phyloP scores from a whole-genome alignment of 2,888 invertebrate species.

The Acronicta alni region DNA sequence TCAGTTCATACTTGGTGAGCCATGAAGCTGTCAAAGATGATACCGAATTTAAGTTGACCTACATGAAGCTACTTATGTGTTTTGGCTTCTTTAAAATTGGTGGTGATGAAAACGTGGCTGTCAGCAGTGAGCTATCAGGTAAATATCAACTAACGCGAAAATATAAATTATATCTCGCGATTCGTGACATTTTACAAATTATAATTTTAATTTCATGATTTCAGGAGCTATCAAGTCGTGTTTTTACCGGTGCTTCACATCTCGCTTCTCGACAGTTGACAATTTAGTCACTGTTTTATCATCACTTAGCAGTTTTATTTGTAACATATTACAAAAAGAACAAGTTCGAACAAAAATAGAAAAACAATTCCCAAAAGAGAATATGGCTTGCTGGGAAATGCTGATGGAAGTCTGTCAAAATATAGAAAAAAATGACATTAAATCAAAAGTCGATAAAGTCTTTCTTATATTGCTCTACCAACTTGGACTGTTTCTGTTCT shows the following conservation, averaged over 20 bases:
- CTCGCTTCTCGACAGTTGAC: slow-evolving; percentile 91
- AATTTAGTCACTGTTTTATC: slow-evolving; percentile 90
- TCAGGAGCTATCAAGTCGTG: slow-evolving; percentile 91
- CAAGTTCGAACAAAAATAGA: slow-evolving; percentile 86
- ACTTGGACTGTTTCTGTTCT: slow-evolving; percentile 92
- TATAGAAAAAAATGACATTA: slow-evolving; percentile 86
- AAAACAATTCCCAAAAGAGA: slow-evolving; percentile 88
- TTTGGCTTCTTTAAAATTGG: slow-evolving; percentile 90
- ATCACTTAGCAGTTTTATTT: slow-evolving; percentile 89
- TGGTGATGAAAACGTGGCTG: slow-evolving; percentile 81
- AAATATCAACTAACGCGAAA: slow-evolving; percentile 46
- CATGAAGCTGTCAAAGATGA: slow-evolving; percentile 88
- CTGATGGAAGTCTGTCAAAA: slow-evolving; percentile 88
- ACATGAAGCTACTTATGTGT: slow-evolving; percentile 91
- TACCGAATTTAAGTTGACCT: slow-evolving; percentile 91
- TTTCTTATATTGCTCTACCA: slow-evolving; percentile 93
- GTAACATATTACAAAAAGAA: slow-evolving; percentile 86
- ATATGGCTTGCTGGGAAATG: slow-evolving; percentile 90
- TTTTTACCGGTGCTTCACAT: slow-evolving; percentile 92
- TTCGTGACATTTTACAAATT: background rate
- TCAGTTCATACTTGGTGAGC: slow-evolving; percentile 84
- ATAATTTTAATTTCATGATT: slow-evolving; percentile 44
- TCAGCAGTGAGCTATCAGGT: slow-evolving; percentile 91
- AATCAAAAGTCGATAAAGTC: slow-evolving; percentile 89
- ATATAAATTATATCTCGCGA: background rate